Percentiles rank a stretch among this genome's conserved stretches.
Evolutionary conservation across 2,113 vertebrate species (phyloP).

Genomic region (Cricetomys ansorgei): DNA sequence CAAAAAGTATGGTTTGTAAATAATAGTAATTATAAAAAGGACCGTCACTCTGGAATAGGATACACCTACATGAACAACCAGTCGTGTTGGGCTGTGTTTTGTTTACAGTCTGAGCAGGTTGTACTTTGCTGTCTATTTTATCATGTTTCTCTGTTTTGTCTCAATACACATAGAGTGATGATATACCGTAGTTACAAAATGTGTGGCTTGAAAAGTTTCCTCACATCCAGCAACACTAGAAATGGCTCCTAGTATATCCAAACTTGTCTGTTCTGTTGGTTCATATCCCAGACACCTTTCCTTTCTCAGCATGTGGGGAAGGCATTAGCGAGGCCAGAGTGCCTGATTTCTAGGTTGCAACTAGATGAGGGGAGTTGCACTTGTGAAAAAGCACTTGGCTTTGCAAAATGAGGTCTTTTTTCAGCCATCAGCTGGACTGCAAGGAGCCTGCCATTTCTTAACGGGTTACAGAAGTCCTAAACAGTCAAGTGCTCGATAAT

Average conservation of each 20-base stretch:
- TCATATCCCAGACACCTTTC: constrained; percentile 33
- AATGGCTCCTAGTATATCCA: constrained; percentile 65
- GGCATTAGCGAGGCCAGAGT: constrained; percentile 56
- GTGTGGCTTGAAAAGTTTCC: constrained; percentile 57
- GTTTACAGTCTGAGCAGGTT: background rate
- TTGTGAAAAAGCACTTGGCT: constrained; percentile 39
- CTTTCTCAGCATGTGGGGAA: constrained; percentile 76
- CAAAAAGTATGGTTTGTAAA: background rate
- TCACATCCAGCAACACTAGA: constrained; percentile 38
- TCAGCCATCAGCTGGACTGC: background rate
- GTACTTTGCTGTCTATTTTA: constrained; percentile 16
- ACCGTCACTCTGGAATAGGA: background rate
- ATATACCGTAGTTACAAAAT: constrained; percentile 58
- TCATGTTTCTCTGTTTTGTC: constrained; percentile 13
- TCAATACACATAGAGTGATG: constrained; percentile 26
- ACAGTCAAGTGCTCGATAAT: constrained; percentile 17
- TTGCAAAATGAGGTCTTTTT: constrained; percentile 42
- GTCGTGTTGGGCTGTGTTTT: background rate
- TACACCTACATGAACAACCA: background rate
- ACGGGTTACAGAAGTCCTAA: background rate
- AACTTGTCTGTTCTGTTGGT: constrained; percentile 20
- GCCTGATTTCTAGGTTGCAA: constrained; percentile 55
- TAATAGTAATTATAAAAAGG: background rate
- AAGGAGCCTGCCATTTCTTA: constrained; percentile 35
- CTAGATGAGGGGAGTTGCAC: constrained; percentile 29